Conservation (phyloP, 2,888 invertebrate genomes). For the Halocaridina rubra region DNA sequence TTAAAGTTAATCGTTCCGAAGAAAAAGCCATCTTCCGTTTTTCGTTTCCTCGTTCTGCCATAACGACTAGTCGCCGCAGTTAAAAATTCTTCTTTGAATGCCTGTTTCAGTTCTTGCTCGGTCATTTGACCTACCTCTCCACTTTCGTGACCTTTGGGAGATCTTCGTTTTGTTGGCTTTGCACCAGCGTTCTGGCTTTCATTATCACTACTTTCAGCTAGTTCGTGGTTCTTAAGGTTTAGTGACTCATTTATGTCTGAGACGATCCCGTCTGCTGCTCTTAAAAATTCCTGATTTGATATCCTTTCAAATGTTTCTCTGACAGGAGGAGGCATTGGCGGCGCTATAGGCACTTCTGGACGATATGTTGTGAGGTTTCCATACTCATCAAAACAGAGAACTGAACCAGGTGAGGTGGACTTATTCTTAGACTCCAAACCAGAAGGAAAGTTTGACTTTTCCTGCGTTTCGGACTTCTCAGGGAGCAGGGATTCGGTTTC, state of each 20-base stretch:
- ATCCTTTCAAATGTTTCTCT: neutral
- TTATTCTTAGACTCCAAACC: neutral
- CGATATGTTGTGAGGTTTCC: constrained; percentile 58
- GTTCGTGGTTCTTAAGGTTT: neutral
- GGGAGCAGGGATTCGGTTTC: neutral
- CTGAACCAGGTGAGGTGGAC: constrained; percentile 4
- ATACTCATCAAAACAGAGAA: constrained; percentile 63
- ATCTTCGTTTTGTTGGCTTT: neutral
- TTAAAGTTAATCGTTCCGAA: constrained; percentile 63
- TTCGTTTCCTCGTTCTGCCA: constrained; percentile 57
- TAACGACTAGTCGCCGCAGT: constrained; percentile 59
- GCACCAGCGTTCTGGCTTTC: neutral
- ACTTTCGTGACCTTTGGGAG: neutral
- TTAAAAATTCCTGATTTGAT: neutral
- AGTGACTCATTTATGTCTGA: neutral
- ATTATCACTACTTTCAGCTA: neutral
- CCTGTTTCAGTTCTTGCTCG: constrained; percentile 57
- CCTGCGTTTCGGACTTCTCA: neutral
- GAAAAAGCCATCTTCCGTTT: constrained; percentile 60
- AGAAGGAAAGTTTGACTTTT: neutral
- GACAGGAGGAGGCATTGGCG: neutral
- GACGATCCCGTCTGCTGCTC: neutral
- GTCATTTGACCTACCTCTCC: constrained; percentile 13
- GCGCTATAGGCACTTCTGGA: constrained; percentile 2
- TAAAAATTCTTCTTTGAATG: constrained; percentile 57